Conservation (phyloP, 2,888 invertebrate species). For the Drosophila niveifrons region DNA sequence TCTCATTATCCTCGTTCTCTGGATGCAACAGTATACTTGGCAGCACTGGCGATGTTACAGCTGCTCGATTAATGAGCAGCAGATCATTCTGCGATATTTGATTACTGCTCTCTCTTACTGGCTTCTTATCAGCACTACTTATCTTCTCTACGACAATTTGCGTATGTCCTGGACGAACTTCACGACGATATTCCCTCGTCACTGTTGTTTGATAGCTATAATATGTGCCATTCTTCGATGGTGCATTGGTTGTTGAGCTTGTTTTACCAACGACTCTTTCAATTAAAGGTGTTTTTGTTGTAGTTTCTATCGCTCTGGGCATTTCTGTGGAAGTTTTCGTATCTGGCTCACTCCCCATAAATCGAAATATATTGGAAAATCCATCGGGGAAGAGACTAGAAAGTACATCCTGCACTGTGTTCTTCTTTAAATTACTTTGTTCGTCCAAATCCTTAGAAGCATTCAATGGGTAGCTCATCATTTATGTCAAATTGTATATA, state of each 20-base stretch:
- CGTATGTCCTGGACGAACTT: conserved; percentile 77
- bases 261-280: conserved; percentile 30
- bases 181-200: conserved; percentile 76
- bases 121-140: conserved; percentile 76
- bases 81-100: conserved; percentile 89
- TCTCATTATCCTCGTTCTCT: conserved; percentile 57
- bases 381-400: conserved; percentile 82
- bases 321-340: conserved; percentile 38
- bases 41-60: conserved; percentile 78
- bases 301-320: conserved; percentile 37
- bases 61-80: conserved; percentile 87
- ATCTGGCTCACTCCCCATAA: conserved; percentile 67
- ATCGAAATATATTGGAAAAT: conserved; percentile 83
- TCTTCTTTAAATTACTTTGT: conserved; percentile 40
- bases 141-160: conserved; percentile 80
- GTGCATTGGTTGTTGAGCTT: conserved; percentile 16
- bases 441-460: conserved; percentile 19
- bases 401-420: conserved; percentile 81
- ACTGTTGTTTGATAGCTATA: conserved; percentile 75
- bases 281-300: conserved; percentile 36
- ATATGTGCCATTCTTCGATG: conserved; percentile 59
- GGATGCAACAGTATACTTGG: conserved; percentile 76
- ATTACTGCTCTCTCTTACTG: conserved; percentile 86
- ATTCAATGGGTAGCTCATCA: conserved; percentile 57
- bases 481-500: conserved; percentile 80